Evolutionary conservation across 2,113 vertebrate genomes (phyloP).

Genomic region (Junco hyemalis): DNA sequence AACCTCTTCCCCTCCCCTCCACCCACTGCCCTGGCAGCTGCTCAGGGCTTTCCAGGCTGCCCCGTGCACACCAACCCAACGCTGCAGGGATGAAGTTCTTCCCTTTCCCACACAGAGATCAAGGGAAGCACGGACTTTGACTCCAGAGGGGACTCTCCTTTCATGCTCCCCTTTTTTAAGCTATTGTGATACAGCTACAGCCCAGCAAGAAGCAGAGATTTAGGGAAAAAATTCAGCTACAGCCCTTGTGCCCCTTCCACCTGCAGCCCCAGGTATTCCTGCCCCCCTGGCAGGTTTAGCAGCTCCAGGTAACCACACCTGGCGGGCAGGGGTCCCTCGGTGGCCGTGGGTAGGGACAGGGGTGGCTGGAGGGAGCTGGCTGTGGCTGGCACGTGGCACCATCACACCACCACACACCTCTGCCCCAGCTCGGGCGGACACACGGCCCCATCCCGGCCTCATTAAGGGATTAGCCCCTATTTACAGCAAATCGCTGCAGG

Average conservation of each 20-base stretch:
- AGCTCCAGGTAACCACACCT: background rate
- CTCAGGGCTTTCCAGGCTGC: background rate
- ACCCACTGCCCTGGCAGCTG: background rate
- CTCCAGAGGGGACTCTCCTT: background rate
- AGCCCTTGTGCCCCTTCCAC: background rate
- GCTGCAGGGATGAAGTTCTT: background rate
- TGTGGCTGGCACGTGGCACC: background rate
- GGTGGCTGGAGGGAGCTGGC: background rate
- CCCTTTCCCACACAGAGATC: background rate
- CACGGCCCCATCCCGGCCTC: background rate
- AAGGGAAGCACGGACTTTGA: background rate
- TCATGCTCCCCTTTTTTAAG: background rate
- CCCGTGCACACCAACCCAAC: background rate
- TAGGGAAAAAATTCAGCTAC: background rate
- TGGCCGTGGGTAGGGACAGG: background rate
- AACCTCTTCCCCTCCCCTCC: background rate
- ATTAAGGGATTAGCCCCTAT: background rate
- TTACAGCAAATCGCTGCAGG: background rate
- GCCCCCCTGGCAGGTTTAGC: fast-evolving
- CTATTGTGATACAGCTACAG: fast-evolving
- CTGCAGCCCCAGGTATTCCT: background rate
- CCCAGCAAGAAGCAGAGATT: background rate
- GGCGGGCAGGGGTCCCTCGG: background rate
- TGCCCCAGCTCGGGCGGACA: no score
- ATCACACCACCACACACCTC: no score